Evolutionary conservation across 2,888 invertebrate species (phyloP).

Genomic region (Amitus sp.): DNA sequence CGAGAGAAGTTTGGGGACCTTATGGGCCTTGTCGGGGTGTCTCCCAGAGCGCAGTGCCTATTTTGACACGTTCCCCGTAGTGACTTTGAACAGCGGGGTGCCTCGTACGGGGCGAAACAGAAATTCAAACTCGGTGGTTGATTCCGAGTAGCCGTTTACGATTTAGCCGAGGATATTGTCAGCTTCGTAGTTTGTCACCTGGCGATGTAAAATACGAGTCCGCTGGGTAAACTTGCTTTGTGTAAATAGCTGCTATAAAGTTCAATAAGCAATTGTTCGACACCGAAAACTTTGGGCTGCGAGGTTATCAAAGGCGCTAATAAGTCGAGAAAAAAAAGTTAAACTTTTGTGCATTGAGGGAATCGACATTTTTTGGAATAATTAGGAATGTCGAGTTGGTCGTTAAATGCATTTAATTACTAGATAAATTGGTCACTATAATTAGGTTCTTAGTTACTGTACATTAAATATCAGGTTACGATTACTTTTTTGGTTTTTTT

Average conservation of each 20-base stretch:
- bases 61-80: constrained; percentile 63
- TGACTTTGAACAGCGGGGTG: constrained; percentile 59
- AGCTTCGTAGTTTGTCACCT: constrained; percentile 41
- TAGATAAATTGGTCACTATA: no score
- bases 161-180: constrained; percentile 35
- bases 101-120: constrained; percentile 52
- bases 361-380: no score
- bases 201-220: constrained; percentile 38
- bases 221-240: constrained; percentile 23
- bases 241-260: constrained; percentile 30
- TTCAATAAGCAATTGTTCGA: constrained; percentile 25
- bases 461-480: no score
- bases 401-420: no score
- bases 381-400: no score
- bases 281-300: background rate
- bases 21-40: constrained; percentile 42
- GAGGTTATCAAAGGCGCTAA: constrained; percentile 29
- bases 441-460: no score
- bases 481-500: no score
- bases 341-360: constrained; percentile 4
- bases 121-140: constrained; percentile 29
- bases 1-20: no score
- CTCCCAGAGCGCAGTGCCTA: constrained; percentile 48
- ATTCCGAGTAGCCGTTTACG: constrained; percentile 27
- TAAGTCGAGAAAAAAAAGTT: constrained; percentile 24